Evolutionary conservation across 2,113 vertebrate species (phyloP).

Genomic region (Panthera leo): DNA sequence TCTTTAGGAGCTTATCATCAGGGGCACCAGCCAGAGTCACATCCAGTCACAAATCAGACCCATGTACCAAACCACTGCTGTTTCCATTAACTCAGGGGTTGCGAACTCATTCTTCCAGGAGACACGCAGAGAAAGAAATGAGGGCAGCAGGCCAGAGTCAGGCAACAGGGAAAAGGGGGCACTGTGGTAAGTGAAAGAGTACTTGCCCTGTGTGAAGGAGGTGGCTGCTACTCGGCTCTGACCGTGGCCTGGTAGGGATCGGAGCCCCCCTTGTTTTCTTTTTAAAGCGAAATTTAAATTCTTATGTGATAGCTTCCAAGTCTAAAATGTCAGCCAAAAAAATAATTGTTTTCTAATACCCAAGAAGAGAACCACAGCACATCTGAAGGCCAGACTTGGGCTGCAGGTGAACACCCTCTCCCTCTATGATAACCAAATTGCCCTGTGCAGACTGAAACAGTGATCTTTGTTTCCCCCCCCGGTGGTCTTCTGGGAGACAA

Average conservation of each 20-base stretch:
- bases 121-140: not conserved
- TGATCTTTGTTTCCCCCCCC: not conserved
- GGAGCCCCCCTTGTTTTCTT: not conserved
- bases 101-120: not conserved
- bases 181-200: fast-evolving
- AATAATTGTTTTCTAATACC: conserved; percentile 13
- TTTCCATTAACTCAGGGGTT: not conserved
- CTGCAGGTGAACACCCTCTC: not conserved
- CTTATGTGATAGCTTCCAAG: not conserved
- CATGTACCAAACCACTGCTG: not conserved
- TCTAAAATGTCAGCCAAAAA: not conserved
- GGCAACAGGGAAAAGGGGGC: not conserved
- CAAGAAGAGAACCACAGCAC: not conserved
- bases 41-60: not conserved
- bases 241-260: not conserved
- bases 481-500: not conserved
- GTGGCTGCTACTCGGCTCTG: not conserved
- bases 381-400: not conserved
- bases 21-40: not conserved
- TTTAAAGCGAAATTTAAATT: not conserved
- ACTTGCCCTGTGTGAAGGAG: fast-evolving
- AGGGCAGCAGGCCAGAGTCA: too few species aligned
- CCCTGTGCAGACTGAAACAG: not conserved
- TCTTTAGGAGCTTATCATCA: not conserved
- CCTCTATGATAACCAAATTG: not conserved